phyloP scores from a whole-genome alignment of 2,113 vertebrate genomes.

The Setophaga kirtlandii region DNA sequence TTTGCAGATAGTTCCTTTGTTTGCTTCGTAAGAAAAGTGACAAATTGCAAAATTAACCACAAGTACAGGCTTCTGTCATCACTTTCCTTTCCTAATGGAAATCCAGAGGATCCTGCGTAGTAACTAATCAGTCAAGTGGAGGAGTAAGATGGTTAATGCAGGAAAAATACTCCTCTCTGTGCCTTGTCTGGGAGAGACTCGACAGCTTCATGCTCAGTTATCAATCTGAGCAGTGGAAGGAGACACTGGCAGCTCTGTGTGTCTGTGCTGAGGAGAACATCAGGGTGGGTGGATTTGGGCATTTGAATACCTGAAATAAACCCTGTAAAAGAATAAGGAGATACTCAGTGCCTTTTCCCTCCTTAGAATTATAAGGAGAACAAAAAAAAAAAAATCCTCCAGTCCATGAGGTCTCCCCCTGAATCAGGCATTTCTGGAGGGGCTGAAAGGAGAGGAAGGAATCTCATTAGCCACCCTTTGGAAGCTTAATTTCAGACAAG shows the following conservation, averaged over 20 bases:
- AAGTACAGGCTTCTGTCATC: background rate
- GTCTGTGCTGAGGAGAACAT: background rate
- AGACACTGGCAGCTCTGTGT: background rate
- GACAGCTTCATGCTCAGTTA: background rate
- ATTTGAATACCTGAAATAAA: background rate
- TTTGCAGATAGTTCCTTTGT: background rate
- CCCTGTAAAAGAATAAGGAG: background rate
- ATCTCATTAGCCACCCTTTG: background rate
- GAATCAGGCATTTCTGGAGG: background rate
- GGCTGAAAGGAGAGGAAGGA: conserved; percentile 3
- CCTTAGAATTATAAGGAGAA: background rate
- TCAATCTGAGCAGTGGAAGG: background rate
- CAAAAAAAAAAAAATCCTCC: background rate
- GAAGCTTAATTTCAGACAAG: background rate
- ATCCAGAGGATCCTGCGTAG: background rate
- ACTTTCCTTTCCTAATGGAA: background rate
- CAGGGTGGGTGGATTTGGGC: background rate
- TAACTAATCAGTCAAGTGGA: background rate
- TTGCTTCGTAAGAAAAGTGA: background rate
- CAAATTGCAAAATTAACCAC: background rate
- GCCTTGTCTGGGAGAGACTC: background rate
- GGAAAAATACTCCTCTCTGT: background rate
- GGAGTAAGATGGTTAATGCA: background rate
- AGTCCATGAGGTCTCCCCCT: background rate
- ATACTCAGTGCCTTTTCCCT: background rate